Evolutionary conservation across 1,140 invertebrate species (phyloP).

Genomic region (Nymphalis io): DNA sequence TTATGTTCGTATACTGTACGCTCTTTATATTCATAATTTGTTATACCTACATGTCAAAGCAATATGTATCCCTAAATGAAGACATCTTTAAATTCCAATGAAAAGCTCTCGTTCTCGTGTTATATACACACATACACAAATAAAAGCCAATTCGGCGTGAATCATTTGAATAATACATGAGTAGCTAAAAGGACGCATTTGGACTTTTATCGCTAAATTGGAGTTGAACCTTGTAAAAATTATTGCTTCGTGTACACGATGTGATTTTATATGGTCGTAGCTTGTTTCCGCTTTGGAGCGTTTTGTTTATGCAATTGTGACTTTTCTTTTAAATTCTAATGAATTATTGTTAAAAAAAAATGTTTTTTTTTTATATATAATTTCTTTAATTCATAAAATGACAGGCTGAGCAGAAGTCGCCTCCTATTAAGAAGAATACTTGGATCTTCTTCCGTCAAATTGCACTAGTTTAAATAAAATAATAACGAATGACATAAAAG

Average conservation of each 20-base stretch:
- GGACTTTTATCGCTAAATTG: constrained; percentile 49
- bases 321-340: neutral
- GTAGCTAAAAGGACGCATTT: constrained; percentile 45
- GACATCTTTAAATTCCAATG: constrained; percentile 10
- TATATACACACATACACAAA: constrained; percentile 34
- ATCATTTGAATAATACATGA: constrained; percentile 58
- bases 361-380: too few relatives aligned
- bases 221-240: constrained; percentile 43
- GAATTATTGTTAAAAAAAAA: too few relatives aligned
- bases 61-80: neutral
- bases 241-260: constrained; percentile 36
- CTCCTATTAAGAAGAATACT: too few relatives aligned
- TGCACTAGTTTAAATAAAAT: too few relatives aligned
- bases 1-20: too few relatives aligned
- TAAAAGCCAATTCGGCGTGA: constrained; percentile 30
- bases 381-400: too few relatives aligned
- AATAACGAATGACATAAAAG: too few relatives aligned
- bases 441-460: too few relatives aligned
- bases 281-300: neutral
- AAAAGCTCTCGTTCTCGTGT: constrained; percentile 13
- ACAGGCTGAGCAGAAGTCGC: too few relatives aligned
- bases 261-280: constrained; percentile 11
- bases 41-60: too few relatives aligned
- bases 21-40: too few relatives aligned
- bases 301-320: neutral